Conservation (phyloP, 2,888 invertebrate genomes). For the Caenorhabditis wallacei region DNA sequence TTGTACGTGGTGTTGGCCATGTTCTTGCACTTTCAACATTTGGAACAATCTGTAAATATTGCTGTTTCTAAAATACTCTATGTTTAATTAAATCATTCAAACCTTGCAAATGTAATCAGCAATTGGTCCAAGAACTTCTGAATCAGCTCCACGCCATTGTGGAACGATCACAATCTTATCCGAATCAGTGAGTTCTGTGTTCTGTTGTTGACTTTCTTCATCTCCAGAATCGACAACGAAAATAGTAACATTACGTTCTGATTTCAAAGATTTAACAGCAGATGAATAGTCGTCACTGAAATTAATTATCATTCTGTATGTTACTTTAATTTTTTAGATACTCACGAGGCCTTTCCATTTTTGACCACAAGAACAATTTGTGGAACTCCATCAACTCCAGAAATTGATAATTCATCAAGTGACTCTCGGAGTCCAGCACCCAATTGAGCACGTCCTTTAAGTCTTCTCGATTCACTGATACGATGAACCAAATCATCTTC, state of each 20-base stretch:
- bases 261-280: slow-evolving; percentile 69
- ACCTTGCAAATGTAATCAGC: slow-evolving; percentile 80
- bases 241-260: slow-evolving; percentile 74
- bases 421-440: slow-evolving; percentile 80
- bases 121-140: slow-evolving; percentile 77
- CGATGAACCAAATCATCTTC: slow-evolving; percentile 76
- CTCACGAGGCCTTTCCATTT: slow-evolving; percentile 79
- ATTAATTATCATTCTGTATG: slow-evolving; percentile 3
- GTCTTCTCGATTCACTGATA: slow-evolving; percentile 78
- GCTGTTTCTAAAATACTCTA: background rate
- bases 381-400: slow-evolving; percentile 74
- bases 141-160: slow-evolving; percentile 79
- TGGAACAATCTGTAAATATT: slow-evolving; percentile 64
- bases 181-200: slow-evolving; percentile 43
- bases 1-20: slow-evolving; percentile 65
- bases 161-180: slow-evolving; percentile 73
- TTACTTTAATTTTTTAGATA: slow-evolving; percentile 6
- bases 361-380: slow-evolving; percentile 80
- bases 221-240: slow-evolving; percentile 81
- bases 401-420: slow-evolving; percentile 78
- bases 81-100: no score
- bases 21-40: slow-evolving; percentile 63
- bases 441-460: slow-evolving; percentile 79
- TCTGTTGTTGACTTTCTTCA: slow-evolving; percentile 59
- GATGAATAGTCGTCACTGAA: slow-evolving; percentile 74